A percentile compares a stretch with the other conserved stretches of the same genome.
phyloP scores from a whole-genome alignment of 2,113 vertebrate species.

The Peromyscus californicus region DNA sequence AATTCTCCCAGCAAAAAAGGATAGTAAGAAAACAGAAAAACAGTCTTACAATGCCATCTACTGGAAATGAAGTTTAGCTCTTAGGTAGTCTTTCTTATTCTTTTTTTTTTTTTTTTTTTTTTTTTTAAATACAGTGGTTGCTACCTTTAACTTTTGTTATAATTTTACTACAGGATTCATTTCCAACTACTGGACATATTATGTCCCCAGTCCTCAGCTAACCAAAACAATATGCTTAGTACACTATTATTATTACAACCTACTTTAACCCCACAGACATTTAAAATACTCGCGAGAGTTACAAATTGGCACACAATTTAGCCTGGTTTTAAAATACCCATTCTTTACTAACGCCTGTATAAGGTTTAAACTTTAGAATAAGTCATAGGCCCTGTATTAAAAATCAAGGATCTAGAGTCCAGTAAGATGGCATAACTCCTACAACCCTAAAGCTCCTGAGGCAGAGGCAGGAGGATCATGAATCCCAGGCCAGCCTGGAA shows the following conservation, averaged over 20 bases:
- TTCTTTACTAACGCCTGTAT: neutral
- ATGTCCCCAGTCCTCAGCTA: neutral
- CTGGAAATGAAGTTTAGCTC: constrained; percentile 79
- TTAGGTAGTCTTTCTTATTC: neutral
- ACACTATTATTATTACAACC: constrained; percentile 44
- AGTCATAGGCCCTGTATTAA: neutral
- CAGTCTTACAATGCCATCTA: constrained; percentile 87
- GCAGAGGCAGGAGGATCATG: neutral
- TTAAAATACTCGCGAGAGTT: constrained; percentile 14
- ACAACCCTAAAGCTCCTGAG: neutral
- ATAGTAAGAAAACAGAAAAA: constrained; percentile 48
- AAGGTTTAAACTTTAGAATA: neutral
- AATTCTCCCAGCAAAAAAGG: constrained; percentile 57
- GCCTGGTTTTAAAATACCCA: constrained; percentile 18
- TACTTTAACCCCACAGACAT: constrained; percentile 11
- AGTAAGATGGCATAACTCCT: too few species aligned
- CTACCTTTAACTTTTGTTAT: neutral
- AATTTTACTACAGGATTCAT: constrained; percentile 48
- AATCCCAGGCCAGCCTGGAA: neutral
- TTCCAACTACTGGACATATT: neutral
- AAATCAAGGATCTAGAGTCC: neutral
- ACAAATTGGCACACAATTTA: constrained; percentile 14
- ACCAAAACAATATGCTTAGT: neutral
- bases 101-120: neutral
- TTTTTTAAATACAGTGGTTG: neutral